Percentiles rank a stretch among this genome's conserved stretches.
These are phyloP conservation scores for Oscheius myriophilus DNA, from an alignment of 2,888 invertebrate genomes.

Conservation along the genomic window DNA sequence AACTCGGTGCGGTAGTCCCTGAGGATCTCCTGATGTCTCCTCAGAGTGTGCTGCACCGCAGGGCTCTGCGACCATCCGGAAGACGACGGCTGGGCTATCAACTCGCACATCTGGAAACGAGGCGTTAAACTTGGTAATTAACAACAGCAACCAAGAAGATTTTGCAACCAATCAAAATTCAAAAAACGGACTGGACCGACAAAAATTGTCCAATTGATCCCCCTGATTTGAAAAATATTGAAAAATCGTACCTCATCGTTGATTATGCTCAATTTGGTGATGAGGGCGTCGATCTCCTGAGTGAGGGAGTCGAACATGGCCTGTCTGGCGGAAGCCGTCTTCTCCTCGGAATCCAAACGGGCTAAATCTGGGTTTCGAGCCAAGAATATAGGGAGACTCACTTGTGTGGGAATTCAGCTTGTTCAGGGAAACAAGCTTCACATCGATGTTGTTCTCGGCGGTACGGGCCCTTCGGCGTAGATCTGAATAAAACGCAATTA, in stretches of 20 bases:
- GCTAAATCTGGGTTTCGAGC: conserved; percentile 3
- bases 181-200: no score
- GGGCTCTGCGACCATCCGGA: conserved; percentile 74
- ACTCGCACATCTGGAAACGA: conserved; percentile 48
- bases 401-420: conserved; percentile 77
- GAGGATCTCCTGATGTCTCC: conserved; percentile 92
- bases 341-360: conserved; percentile 35
- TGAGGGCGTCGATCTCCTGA: conserved; percentile 87
- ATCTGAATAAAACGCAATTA: conserved; percentile 75
- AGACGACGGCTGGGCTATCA: conserved; percentile 40
- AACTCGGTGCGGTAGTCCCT: conserved; percentile 91
- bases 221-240: no score
- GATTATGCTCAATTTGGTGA: conserved; percentile 85
- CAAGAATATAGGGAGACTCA: neutral
- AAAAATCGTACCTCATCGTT: conserved; percentile 68
- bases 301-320: conserved; percentile 89
- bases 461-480: conserved; percentile 89
- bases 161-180: neutral
- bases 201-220: neutral
- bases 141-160: no score
- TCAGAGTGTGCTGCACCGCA: conserved; percentile 89
- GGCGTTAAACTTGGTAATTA: neutral
- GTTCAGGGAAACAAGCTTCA: conserved; percentile 92
- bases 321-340: conserved; percentile 77
- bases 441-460: conserved; percentile 94